Conservation (phyloP, 2,797 vertebrate species). For the Bucorvus abyssinicus region DNA sequence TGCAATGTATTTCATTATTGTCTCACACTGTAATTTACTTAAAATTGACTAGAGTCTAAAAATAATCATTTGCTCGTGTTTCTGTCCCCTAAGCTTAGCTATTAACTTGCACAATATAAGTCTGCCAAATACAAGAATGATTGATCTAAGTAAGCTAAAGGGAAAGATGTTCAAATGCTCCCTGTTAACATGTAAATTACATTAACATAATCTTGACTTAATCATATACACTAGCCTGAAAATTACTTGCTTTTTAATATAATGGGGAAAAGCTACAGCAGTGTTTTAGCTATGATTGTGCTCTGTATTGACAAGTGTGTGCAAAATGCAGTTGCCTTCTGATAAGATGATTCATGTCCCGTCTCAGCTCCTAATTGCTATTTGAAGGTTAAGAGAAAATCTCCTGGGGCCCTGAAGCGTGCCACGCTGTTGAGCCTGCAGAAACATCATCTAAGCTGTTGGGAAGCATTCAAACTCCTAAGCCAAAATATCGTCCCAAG, state of each 20-base stretch:
- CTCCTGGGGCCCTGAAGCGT: neutral
- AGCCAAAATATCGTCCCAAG: neutral
- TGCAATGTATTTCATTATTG: neutral
- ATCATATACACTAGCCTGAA: conserved; percentile 21
- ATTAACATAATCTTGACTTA: conserved; percentile 67
- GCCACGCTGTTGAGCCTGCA: neutral
- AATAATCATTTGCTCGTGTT: conserved; percentile 25
- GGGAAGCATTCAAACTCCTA: neutral
- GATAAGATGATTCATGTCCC: neutral
- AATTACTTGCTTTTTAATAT: conserved; percentile 52
- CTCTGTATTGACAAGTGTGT: conserved; percentile 21
- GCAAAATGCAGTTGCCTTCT: conserved; percentile 23
- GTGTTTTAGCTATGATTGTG: conserved; percentile 22
- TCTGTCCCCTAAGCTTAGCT: conserved; percentile 25
- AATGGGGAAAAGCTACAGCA: conserved; percentile 18
- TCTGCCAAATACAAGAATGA: conserved; percentile 42
- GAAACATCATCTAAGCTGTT: neutral
- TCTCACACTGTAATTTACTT: conserved; percentile 3
- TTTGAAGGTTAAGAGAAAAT: conserved; percentile 42
- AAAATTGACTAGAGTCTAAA: conserved; percentile 38
- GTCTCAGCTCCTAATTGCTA: neutral
- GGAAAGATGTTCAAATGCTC: conserved; percentile 41
- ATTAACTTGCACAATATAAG: conserved; percentile 19
- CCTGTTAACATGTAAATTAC: conserved; percentile 60
- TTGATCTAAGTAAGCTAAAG: conserved; percentile 33